Evolutionary conservation across 2,888 invertebrate genomes (phyloP).

Genomic region (Strigamia transsilvanica): DNA sequence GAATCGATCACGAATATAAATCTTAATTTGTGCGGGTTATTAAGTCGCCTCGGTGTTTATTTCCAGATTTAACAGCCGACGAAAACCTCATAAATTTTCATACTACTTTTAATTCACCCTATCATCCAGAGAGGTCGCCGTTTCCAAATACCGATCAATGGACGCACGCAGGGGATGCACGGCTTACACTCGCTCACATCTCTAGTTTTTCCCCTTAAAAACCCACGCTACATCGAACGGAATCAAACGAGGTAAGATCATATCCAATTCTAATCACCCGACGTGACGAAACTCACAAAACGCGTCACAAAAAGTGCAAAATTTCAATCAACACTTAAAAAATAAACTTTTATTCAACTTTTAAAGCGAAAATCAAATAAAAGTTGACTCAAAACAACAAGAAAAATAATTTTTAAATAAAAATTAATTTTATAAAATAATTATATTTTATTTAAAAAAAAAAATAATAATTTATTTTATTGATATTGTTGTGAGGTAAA

Average conservation of each 20-base stretch:
- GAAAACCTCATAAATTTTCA: constrained; percentile 25
- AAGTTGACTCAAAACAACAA: no score
- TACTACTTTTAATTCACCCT: not conserved
- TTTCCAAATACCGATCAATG: constrained; percentile 1
- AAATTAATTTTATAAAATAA: not conserved
- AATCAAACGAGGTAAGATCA: not conserved
- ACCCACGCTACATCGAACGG: not conserved
- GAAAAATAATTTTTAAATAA: no score
- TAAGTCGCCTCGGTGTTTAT: not conserved
- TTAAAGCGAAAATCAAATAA: no score
- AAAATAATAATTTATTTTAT: no score
- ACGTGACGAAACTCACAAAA: no score
- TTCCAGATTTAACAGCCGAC: constrained; percentile 22
- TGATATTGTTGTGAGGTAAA: no score
- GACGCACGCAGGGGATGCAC: not conserved
- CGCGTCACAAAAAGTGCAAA: no score
- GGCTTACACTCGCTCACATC: not conserved
- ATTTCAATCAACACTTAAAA: no score
- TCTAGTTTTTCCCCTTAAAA: not conserved
- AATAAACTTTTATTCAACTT: no score
- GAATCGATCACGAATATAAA: not conserved
- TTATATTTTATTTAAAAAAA: no score
- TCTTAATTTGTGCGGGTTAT: not conserved
- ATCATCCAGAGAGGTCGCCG: constrained; percentile 6
- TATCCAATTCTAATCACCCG: not conserved